phyloP scores from a whole-genome alignment of 2,797 vertebrate species.

The Anguilla megastoma region DNA sequence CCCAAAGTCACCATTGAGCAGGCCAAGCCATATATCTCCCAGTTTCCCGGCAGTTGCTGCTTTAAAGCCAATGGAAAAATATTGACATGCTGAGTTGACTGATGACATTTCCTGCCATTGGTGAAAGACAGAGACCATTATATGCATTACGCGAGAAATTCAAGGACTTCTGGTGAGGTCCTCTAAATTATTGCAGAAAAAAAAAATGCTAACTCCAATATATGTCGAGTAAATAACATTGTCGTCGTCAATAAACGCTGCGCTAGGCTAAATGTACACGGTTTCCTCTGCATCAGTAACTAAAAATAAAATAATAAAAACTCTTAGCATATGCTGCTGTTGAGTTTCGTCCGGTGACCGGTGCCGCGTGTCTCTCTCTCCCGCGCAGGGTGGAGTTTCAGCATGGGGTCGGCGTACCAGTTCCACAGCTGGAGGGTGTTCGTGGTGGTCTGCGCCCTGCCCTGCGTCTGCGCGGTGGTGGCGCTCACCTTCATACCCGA shows the following conservation, averaged over 20 bases:
- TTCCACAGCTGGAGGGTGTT: constrained; percentile 99
- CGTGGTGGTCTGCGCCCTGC: constrained; percentile 92
- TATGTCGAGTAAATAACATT: background rate
- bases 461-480: constrained; percentile 90
- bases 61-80: constrained; percentile 9
- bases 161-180: background rate
- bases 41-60: background rate
- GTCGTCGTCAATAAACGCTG: background rate
- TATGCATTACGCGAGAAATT: background rate
- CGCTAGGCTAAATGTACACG: background rate
- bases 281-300: background rate
- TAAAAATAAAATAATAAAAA: background rate
- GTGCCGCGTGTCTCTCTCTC: background rate
- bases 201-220: background rate
- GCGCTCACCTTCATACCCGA: constrained; percentile 98
- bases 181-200: background rate
- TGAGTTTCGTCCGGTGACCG: background rate
- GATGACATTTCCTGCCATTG: background rate
- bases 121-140: background rate
- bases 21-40: background rate
- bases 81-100: background rate
- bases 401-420: constrained; percentile 98
- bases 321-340: background rate
- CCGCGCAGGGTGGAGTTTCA: constrained; percentile 93
- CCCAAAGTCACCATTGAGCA: background rate